These are phyloP conservation scores for Drosophila pseudoobscura DNA, from an alignment of 1,140 invertebrate genomes.

Conservation along the genomic window DNA sequence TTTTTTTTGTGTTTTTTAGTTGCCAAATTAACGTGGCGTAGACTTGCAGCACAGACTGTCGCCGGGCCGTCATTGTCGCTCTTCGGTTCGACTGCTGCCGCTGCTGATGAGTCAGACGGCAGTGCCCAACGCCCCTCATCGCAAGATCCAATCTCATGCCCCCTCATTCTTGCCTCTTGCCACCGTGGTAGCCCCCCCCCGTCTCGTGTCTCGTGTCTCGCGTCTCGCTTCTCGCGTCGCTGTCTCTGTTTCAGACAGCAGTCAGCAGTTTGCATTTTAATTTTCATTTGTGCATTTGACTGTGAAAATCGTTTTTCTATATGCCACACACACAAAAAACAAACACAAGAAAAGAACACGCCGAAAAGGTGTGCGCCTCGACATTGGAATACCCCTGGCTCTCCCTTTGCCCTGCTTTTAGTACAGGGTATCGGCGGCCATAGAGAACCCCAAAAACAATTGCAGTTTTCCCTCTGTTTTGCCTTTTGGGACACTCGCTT, in stretches of 20 bases:
- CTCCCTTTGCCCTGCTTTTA: too few species aligned
- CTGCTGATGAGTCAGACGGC: constrained; percentile 50
- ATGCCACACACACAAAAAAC: constrained; percentile 23
- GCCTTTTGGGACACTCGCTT: neutral
- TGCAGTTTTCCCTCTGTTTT: constrained; percentile 8
- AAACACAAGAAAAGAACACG: neutral
- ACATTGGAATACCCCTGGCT: too few species aligned
- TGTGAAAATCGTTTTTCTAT: constrained; percentile 67
- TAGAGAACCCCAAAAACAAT: constrained; percentile 11
- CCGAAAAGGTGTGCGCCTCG: neutral
- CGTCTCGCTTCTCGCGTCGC: neutral
- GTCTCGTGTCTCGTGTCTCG: too few species aligned
- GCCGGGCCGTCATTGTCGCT: constrained; percentile 45
- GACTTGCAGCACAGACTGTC: constrained; percentile 67
- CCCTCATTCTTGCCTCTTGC: too few species aligned
- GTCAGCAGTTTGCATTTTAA: constrained; percentile 63
- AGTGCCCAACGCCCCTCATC: neutral
- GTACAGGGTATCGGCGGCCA: too few species aligned
- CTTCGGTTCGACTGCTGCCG: constrained; percentile 16
- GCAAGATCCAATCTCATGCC: too few species aligned
- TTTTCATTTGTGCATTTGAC: constrained; percentile 74
- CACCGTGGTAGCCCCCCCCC: too few species aligned
- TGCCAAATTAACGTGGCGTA: constrained; percentile 68
- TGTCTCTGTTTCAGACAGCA: constrained; percentile 46
- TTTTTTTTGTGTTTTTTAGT: constrained; percentile 34